Evolutionary conservation across 2,113 vertebrate genomes (phyloP), one percentile per base, ranked within the genome.

Genomic region (Nothobranchius kuhntae): DNA sequence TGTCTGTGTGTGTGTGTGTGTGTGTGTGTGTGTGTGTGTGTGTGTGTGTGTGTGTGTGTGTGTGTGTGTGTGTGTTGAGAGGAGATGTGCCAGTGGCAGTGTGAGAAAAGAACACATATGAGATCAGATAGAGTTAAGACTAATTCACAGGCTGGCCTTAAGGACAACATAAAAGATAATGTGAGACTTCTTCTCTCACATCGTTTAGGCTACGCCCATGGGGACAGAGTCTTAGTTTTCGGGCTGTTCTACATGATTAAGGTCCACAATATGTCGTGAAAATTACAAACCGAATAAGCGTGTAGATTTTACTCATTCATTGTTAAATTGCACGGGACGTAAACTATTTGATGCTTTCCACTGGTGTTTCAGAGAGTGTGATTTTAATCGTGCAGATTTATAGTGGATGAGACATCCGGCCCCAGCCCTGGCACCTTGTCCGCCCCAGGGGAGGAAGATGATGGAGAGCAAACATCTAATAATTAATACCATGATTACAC

Each of bases 381-480:
- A 86, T 86, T 77, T 81, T 84, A 90, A 91, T 75, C 58, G 54
- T 84, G 81, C 84, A 86, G 84, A 89, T 90, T 87, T 87, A 88
- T 82, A 87, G 81, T 85, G 75, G 83, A 87, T 81, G 86, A 88
- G 83, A 84, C 84, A 89, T 70, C 82, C 78, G 71, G 73, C 76
- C 76, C 78, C 88, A 86, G 81, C 74, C 88, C 85, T 78, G 77
- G 83, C 87, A 80, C 68, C 46, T 86, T 84, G 84, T 83, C 83
- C 65, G 71, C 84, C 89, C 83, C 84, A 77, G 73, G 87, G 80
- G 83, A 87, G 82, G 80, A 65, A 77, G 76, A 90, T 91, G 91
- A 94, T 91, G 86, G 91, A 89, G 91, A 91, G 88, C 91, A 92
- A 93, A 91, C 89, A 90, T 87, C 89, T 92, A 91, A 93, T 92